These are phyloP conservation scores for Sinocyclocheilus grahami DNA, from an alignment of 2,113 vertebrate species.

Conservation along the genomic window DNA sequence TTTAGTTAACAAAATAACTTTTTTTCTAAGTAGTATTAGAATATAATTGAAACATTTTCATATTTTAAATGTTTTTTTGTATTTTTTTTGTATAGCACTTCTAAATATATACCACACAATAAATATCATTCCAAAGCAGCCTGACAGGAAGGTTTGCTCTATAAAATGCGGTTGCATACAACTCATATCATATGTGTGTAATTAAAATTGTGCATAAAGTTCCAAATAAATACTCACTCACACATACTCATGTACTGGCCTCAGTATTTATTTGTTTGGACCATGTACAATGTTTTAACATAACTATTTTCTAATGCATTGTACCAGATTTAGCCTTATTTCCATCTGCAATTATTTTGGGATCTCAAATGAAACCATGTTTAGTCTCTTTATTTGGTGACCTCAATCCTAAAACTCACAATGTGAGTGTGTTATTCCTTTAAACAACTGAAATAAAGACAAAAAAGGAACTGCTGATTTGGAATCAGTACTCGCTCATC, in stretches of 20 bases:
- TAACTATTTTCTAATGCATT: neutral
- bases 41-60: no score
- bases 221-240: no score
- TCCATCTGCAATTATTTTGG: neutral
- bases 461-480: neutral
- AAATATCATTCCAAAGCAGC: neutral
- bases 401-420: neutral
- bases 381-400: neutral
- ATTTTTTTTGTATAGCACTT: no score
- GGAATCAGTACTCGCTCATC: slow-evolving; percentile 2
- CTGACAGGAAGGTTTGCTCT: neutral
- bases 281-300: neutral
- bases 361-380: slow-evolving; percentile 22
- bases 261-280: slow-evolving; percentile 4
- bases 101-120: neutral
- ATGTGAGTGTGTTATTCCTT: neutral
- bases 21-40: no score
- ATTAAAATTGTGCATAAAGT: neutral
- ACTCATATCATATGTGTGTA: neutral
- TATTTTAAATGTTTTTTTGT: no score
- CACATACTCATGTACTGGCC: neutral
- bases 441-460: neutral
- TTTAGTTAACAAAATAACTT: no score
- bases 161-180: neutral
- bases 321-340: no score